Conservation (phyloP, 2,113 vertebrate genomes). For the Prinia subflava region DNA sequence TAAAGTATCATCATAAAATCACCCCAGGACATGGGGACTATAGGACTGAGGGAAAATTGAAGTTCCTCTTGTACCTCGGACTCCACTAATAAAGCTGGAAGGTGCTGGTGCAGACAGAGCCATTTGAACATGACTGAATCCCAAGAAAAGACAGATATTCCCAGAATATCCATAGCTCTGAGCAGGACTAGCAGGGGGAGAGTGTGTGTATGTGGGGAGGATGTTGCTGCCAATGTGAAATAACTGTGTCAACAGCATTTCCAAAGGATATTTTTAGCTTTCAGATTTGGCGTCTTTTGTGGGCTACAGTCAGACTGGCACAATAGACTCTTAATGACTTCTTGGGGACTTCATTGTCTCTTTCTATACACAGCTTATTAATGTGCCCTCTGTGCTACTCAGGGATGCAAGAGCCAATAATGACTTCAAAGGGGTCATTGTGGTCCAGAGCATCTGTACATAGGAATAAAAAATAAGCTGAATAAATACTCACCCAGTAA, state of each 20-base stretch:
- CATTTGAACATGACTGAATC: not conserved
- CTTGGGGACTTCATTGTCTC: slow-evolving; percentile 59
- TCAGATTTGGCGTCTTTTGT: slow-evolving; percentile 39
- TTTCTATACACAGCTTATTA: slow-evolving; percentile 56
- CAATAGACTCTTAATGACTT: slow-evolving; percentile 71
- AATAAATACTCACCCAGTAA: slow-evolving; percentile 43
- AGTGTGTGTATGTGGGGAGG: not conserved
- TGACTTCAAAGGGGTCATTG: slow-evolving; percentile 51
- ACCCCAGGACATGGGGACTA: too few species aligned
- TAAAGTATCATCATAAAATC: not conserved
- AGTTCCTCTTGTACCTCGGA: not conserved
- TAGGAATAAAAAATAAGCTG: slow-evolving; percentile 52
- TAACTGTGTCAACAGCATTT: slow-evolving; percentile 54
- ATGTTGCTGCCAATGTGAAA: slow-evolving; percentile 28
- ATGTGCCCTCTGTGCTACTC: slow-evolving; percentile 39
- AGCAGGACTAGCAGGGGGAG: not conserved
- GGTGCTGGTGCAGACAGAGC: not conserved
- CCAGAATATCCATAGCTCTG: not conserved
- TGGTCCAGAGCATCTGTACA: slow-evolving; percentile 44
- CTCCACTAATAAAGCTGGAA: not conserved
- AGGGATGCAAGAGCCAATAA: slow-evolving; percentile 52
- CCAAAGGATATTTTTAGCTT: slow-evolving; percentile 62
- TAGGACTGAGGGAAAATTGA: not conserved
- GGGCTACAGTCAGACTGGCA: slow-evolving; percentile 58
- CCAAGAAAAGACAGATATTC: not conserved